Evolutionary conservation across 1,140 invertebrate species (phyloP).

Genomic region (Mylabris phalerata): DNA sequence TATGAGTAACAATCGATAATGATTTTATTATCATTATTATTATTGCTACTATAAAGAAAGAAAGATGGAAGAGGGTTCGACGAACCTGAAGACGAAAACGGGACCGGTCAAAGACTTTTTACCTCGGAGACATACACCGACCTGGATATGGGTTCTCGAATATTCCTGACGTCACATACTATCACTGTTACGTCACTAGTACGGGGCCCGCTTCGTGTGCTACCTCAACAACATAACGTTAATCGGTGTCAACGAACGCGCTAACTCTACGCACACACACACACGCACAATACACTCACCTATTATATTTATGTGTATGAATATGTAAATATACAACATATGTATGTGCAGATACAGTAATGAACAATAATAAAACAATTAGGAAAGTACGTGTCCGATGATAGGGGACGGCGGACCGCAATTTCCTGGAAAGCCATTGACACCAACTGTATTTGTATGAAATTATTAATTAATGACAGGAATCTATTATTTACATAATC

Average conservation of each 20-base stretch:
- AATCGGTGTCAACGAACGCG: constrained; percentile 21
- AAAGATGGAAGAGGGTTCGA: constrained; percentile 4
- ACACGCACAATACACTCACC: neutral
- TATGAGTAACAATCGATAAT: no score
- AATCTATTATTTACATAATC: no score
- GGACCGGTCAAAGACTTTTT: constrained; percentile 35
- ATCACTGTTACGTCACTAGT: constrained; percentile 34
- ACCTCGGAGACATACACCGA: constrained; percentile 13
- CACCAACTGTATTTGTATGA: no score
- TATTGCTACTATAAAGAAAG: neutral
- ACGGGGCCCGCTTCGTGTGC: constrained; percentile 17
- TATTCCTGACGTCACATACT: constrained; percentile 34
- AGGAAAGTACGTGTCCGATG: no score
- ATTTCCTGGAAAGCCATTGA: no score
- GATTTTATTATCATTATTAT: neutral
- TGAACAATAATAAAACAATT: no score
- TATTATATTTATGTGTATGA: neutral
- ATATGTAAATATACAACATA: neutral
- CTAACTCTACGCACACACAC: neutral
- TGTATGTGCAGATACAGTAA: no score
- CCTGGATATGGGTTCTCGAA: constrained; percentile 35
- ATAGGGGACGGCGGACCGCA: no score
- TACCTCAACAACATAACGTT: constrained; percentile 22
- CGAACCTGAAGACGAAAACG: constrained; percentile 12
- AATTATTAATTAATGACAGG: no score